A percentile compares a stretch with the other conserved stretches of the same genome.
Conservation (phyloP, 2,113 vertebrate species). For the Pagrus major region DNA sequence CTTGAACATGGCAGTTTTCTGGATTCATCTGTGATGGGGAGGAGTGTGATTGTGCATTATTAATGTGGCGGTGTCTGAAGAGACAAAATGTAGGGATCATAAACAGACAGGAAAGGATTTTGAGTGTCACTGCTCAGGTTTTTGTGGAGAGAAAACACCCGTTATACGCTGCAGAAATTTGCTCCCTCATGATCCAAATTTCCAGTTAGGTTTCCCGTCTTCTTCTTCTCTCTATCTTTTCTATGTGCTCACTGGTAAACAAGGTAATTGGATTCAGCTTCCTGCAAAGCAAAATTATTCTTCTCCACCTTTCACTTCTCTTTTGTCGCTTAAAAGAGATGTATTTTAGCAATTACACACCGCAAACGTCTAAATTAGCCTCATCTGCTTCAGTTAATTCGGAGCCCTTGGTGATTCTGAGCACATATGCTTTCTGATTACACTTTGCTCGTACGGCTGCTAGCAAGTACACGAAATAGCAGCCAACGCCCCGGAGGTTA, state of each 20-base stretch:
- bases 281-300: neutral
- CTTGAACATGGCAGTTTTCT: constrained; percentile 32
- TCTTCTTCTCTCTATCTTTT: neutral
- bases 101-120: constrained; percentile 25
- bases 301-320: constrained; percentile 3
- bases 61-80: constrained; percentile 39
- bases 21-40: constrained; percentile 38
- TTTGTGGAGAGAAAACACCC: too few species aligned
- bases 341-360: constrained; percentile 28
- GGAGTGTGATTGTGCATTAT: constrained; percentile 59
- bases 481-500: neutral
- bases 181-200: neutral
- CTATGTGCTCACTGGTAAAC: neutral
- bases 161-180: neutral
- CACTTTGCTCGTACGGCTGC: neutral
- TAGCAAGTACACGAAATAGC: neutral
- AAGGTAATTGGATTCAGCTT: neutral
- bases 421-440: constrained; percentile 1
- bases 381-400: constrained; percentile 19
- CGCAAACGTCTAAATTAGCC: constrained; percentile 42
- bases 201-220: neutral
- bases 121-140: constrained; percentile 13
- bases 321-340: neutral
- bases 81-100: constrained; percentile 41
- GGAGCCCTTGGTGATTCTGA: neutral